Percentiles rank a stretch among this genome's conserved stretches.
These are phyloP conservation scores for Diloba caeruleocephala DNA, from an alignment of 2,888 invertebrate species.

Conservation along the genomic window DNA sequence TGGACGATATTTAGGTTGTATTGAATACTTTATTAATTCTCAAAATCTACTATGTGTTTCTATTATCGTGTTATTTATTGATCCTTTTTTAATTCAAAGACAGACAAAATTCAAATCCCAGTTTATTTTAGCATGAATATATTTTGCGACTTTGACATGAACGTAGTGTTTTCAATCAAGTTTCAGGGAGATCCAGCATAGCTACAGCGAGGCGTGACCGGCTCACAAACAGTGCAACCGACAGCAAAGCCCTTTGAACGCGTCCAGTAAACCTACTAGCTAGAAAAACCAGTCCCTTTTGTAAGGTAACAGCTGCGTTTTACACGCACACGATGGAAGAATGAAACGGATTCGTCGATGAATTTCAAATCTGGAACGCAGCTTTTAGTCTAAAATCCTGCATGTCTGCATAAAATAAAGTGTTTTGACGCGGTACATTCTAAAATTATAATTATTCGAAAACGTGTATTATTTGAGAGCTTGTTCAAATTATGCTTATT, in stretches of 20 bases:
- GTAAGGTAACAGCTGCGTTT: constrained; percentile 30
- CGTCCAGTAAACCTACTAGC: constrained; percentile 53
- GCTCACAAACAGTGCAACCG: constrained; percentile 67
- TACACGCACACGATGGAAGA: constrained; percentile 13
- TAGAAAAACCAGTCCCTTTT: constrained; percentile 66
- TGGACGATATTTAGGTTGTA: too few relatives aligned
- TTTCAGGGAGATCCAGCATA: constrained; percentile 28
- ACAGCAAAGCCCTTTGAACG: constrained; percentile 82
- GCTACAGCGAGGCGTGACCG: constrained; percentile 40
- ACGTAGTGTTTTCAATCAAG: constrained; percentile 54
- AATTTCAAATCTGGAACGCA: constrained; percentile 17
- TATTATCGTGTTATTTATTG: too few relatives aligned
- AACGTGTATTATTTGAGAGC: too few relatives aligned
- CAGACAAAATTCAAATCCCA: too few relatives aligned
- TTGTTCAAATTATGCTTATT: too few relatives aligned
- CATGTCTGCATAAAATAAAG: neutral
- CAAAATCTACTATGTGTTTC: too few relatives aligned
- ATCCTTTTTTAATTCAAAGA: too few relatives aligned
- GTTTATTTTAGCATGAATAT: constrained; percentile 16
- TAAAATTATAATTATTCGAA: too few relatives aligned
- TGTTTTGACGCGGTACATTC: too few relatives aligned
- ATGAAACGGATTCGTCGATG: constrained; percentile 14
- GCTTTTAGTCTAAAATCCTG: neutral
- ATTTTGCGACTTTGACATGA: constrained; percentile 34
- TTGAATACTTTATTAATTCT: too few relatives aligned